phyloP scores from a whole-genome alignment of 2,888 invertebrate genomes.

The Himalopsyche japonica region DNA sequence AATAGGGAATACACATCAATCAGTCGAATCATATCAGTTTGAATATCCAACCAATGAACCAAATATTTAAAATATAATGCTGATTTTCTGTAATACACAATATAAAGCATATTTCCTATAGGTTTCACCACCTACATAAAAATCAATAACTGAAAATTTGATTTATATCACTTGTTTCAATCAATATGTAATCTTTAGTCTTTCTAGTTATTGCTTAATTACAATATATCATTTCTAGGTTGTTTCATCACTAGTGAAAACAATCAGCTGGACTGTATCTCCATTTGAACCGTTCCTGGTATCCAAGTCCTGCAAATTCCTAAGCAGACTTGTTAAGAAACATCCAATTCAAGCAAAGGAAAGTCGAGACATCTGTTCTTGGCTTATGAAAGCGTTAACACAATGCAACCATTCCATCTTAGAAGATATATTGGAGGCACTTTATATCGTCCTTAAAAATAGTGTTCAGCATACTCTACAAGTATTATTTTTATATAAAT shows the following conservation, averaged over 20 bases:
- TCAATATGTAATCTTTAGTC: too few species aligned
- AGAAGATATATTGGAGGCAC: conserved; percentile 47
- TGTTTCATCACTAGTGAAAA: conserved; percentile 44
- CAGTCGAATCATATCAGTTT: too few species aligned
- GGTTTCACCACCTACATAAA: too few species aligned
- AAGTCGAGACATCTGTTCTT: conserved; percentile 46
- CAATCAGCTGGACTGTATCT: conserved; percentile 47
- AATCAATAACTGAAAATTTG: too few species aligned
- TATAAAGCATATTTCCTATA: too few species aligned
- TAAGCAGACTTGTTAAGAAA: conserved; percentile 46
- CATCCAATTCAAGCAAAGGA: conserved; percentile 48
- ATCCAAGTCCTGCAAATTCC: conserved; percentile 49
- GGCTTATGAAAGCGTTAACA: conserved; percentile 49
- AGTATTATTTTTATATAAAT: not conserved
- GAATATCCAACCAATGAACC: too few species aligned
- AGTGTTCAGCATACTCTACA: conserved; percentile 42
- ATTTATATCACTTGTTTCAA: too few species aligned
- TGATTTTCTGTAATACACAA: too few species aligned
- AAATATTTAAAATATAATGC: too few species aligned
- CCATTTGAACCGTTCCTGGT: conserved; percentile 49
- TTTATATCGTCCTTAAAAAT: conserved; percentile 48
- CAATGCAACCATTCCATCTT: conserved; percentile 44
- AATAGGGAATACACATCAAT: too few species aligned
- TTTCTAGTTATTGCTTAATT: too few species aligned
- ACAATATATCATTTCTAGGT: conserved; percentile 27